A percentile compares a stretch with the other conserved stretches of the same genome.
Evolutionary conservation across 2,888 invertebrate genomes (phyloP).

Genomic region (Leptinotarsa tumamoca): DNA sequence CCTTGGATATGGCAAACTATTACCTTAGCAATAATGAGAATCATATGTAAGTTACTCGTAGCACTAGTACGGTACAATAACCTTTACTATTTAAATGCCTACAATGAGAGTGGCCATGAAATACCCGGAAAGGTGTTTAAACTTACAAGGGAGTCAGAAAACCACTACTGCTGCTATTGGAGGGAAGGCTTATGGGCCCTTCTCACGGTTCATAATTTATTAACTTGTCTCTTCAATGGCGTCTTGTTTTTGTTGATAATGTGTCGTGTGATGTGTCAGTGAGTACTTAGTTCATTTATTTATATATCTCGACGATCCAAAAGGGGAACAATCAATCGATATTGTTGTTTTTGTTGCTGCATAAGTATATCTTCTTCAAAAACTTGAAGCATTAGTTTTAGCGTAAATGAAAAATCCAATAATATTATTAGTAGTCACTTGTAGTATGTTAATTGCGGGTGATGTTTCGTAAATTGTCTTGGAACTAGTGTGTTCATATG

Average conservation of each 20-base stretch:
- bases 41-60: conserved; percentile 44
- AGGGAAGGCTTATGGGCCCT: too few relatives aligned
- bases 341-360: not conserved
- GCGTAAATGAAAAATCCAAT: too few relatives aligned
- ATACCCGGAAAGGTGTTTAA: not conserved
- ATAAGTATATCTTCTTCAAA: too few relatives aligned
- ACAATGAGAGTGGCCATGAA: not conserved
- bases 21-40: conserved; percentile 55
- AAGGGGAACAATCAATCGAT: not conserved
- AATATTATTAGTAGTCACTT: too few relatives aligned
- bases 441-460: too few relatives aligned
- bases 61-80: not conserved
- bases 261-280: not conserved
- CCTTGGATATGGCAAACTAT: conserved; percentile 62
- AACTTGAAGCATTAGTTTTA: too few relatives aligned
- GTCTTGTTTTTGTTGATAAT: conserved; percentile 15
- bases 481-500: too few relatives aligned
- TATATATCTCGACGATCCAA: not conserved
- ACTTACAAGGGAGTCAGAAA: not conserved
- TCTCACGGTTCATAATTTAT: not conserved
- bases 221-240: not conserved
- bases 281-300: not conserved
- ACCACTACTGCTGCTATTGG: not conserved
- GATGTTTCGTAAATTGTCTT: too few relatives aligned
- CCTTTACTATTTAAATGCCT: conserved; percentile 14